These are phyloP conservation scores for Stercorarius parasiticus DNA, from an alignment of 2,113 vertebrate species.

Conservation along the genomic window DNA sequence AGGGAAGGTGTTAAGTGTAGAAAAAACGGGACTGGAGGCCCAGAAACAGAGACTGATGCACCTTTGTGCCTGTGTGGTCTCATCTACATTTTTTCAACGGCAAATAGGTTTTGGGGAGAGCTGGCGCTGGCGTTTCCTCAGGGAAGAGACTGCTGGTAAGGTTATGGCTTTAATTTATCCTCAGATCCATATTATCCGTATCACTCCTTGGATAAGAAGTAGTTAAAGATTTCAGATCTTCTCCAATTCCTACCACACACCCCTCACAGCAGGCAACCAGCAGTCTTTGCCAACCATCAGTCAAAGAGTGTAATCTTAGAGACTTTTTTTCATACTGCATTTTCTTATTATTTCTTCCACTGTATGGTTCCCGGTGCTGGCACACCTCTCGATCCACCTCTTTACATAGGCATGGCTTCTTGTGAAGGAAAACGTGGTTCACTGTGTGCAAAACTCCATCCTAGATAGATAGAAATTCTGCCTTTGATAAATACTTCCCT, in stretches of 20 bases:
- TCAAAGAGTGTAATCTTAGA: not conserved
- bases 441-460: not conserved
- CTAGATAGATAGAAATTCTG: not conserved
- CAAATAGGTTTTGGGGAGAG: not conserved
- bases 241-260: not conserved
- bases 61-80: not conserved
- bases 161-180: not conserved
- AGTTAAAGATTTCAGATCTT: not conserved
- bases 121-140: not conserved
- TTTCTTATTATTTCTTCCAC: slow-evolving; percentile 6
- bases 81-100: not conserved
- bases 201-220: not conserved
- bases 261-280: not conserved
- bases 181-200: not conserved
- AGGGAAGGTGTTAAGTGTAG: not conserved
- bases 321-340: not conserved
- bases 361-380: not conserved
- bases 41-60: not conserved
- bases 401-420: not conserved
- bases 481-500: not conserved
- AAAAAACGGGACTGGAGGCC: not conserved
- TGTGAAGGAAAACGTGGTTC: not conserved
- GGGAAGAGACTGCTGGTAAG: not conserved
- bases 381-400: not conserved
- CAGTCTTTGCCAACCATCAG: not conserved